These are phyloP conservation scores for Leucoptera coffeella DNA, from an alignment of 2,888 invertebrate genomes.

Conservation along the genomic window DNA sequence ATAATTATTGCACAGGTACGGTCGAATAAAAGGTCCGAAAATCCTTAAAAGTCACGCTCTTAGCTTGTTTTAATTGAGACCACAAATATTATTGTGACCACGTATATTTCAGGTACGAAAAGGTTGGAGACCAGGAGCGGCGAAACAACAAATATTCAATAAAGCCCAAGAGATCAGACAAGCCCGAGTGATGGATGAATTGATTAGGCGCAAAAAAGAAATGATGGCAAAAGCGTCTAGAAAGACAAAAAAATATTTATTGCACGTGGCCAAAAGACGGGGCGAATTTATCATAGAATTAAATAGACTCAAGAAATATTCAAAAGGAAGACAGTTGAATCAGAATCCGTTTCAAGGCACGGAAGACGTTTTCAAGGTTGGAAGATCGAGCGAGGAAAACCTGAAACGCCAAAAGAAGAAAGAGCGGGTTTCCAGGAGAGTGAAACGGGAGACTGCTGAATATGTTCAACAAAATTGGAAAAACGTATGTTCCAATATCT, in stretches of 20 bases:
- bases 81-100: no score
- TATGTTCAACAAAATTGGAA: constrained; percentile 35
- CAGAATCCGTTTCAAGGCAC: constrained; percentile 41
- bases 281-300: constrained; percentile 37
- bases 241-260: constrained; percentile 11
- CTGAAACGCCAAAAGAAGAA: constrained; percentile 22
- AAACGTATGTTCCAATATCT: constrained; percentile 38
- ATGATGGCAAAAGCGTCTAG: constrained; percentile 14
- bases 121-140: constrained; percentile 37
- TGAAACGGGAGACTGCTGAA: constrained; percentile 28
- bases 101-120: constrained; percentile 37
- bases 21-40: no score
- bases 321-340: constrained; percentile 22
- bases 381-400: constrained; percentile 39
- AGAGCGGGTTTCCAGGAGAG: constrained; percentile 23
- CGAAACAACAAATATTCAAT: constrained; percentile 9
- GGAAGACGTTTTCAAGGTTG: constrained; percentile 27
- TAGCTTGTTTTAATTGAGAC: not conserved
- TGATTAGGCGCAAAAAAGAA: not conserved
- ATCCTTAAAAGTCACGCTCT: no score
- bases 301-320: constrained; percentile 30
- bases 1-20: no score
- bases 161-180: no score
- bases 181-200: no score
- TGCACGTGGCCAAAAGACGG: constrained; percentile 37